phyloP scores from a whole-genome alignment of 2,113 vertebrate species.

The Boleophthalmus pectinirostris region DNA sequence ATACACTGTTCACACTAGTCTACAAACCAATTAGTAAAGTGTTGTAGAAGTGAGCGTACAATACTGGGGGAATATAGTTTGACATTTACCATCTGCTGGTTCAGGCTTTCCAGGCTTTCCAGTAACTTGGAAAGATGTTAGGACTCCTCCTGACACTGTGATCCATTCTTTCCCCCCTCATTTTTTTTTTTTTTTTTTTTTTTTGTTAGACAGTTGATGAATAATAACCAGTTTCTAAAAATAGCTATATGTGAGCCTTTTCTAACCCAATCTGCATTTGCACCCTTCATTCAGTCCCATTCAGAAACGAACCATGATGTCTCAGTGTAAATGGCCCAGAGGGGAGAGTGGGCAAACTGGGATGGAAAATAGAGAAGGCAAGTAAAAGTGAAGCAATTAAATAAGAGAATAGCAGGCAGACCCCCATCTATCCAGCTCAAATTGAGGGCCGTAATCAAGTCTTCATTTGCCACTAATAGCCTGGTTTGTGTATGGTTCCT shows the following conservation, averaged over 20 bases:
- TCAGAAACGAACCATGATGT: constrained; percentile 15
- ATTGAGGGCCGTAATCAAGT: constrained; percentile 19
- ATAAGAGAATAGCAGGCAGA: not conserved
- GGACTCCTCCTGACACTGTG: not conserved
- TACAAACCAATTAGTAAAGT: too few species aligned
- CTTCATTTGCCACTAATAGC: constrained; percentile 9
- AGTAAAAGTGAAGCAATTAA: constrained; percentile 6
- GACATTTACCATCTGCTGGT: not conserved
- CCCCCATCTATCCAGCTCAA: constrained; percentile 4
- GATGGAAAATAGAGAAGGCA: constrained; percentile 8
- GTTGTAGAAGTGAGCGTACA: not conserved
- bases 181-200: too few species aligned
- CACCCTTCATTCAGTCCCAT: constrained; percentile 23
- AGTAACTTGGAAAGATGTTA: not conserved
- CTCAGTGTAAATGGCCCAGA: constrained; percentile 3
- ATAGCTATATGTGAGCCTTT: not conserved
- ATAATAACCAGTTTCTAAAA: not conserved
- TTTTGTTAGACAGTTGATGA: not conserved
- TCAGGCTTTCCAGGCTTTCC: not conserved
- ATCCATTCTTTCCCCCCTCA: not conserved
- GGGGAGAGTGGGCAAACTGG: constrained; percentile 1
- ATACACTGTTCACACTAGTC: not conserved
- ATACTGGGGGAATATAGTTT: not conserved
- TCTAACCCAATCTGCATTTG: constrained; percentile 10
- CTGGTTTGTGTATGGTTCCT: constrained; percentile 5